Conservation (phyloP, 2,113 vertebrate genomes). For the Condylura cristata region DNA sequence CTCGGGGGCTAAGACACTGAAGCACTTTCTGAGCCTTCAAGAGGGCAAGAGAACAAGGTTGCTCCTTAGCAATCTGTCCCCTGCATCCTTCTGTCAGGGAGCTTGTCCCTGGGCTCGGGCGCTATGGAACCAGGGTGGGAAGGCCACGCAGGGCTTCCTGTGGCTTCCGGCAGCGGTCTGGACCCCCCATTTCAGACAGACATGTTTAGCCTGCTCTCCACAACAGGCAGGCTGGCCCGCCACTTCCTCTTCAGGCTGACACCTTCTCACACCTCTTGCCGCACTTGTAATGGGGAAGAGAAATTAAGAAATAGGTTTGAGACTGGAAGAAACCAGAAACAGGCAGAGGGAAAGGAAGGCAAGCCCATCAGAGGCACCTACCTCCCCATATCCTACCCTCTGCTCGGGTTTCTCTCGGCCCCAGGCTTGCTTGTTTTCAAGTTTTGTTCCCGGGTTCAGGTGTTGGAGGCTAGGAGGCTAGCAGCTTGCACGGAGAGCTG, state of each 20-base stretch:
- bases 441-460: not conserved
- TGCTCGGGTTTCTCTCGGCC: conserved; percentile 23
- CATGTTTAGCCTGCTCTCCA: not conserved
- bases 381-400: not conserved
- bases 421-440: not conserved
- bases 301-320: conserved; percentile 15
- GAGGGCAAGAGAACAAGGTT: not conserved
- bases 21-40: not conserved
- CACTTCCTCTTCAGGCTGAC: not conserved
- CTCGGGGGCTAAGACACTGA: not conserved
- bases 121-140: not conserved
- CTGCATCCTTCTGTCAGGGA: not conserved
- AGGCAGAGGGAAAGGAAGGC: not conserved
- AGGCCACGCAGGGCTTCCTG: not conserved
- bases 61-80: not conserved
- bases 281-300: not conserved
- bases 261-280: not conserved
- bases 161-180: not conserved
- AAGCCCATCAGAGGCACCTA: not conserved
- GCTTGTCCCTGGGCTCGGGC: not conserved
- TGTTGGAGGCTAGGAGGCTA: not conserved
- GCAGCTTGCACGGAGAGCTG: not conserved
- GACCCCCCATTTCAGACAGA: not conserved
- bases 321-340: conserved; percentile 21
- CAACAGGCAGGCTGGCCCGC: not conserved